Conservation (phyloP, 2,888 invertebrate genomes). For the Siphlonurus alternatus region DNA sequence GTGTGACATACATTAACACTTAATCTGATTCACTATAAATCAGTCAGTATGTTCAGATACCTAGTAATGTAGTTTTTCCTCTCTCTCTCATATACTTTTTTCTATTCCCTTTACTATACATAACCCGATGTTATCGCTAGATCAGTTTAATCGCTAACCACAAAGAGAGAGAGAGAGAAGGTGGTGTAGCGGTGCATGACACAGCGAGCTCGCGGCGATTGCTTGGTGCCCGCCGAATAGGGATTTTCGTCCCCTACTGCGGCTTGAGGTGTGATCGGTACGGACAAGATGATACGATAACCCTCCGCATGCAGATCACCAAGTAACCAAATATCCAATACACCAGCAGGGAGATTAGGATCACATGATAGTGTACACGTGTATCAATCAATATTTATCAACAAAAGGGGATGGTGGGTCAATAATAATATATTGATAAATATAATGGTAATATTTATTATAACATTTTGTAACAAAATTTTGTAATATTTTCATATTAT, state of each 20-base stretch:
- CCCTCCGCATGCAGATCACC: too few relatives aligned
- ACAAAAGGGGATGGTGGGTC: too few relatives aligned
- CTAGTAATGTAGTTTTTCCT: neutral
- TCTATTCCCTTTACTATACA: neutral
- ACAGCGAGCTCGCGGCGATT: neutral
- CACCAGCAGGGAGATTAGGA: too few relatives aligned
- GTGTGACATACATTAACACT: neutral
- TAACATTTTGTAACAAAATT: too few relatives aligned
- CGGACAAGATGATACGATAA: too few relatives aligned
- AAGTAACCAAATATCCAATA: too few relatives aligned
- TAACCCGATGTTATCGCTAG: neutral
- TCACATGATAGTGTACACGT: too few relatives aligned
- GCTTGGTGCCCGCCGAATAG: neutral
- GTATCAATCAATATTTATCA: too few relatives aligned
- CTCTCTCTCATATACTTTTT: neutral
- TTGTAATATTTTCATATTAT: too few relatives aligned
- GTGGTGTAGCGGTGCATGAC: neutral
- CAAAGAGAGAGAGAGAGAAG: neutral
- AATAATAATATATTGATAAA: too few relatives aligned
- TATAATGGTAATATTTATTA: too few relatives aligned
- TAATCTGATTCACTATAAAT: neutral
- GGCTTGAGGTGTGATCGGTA: neutral
- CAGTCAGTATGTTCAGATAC: neutral
- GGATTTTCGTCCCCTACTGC: neutral
- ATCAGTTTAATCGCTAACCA: neutral